Conservation (phyloP, 2,888 invertebrate genomes). For the Leuctra nigra region DNA sequence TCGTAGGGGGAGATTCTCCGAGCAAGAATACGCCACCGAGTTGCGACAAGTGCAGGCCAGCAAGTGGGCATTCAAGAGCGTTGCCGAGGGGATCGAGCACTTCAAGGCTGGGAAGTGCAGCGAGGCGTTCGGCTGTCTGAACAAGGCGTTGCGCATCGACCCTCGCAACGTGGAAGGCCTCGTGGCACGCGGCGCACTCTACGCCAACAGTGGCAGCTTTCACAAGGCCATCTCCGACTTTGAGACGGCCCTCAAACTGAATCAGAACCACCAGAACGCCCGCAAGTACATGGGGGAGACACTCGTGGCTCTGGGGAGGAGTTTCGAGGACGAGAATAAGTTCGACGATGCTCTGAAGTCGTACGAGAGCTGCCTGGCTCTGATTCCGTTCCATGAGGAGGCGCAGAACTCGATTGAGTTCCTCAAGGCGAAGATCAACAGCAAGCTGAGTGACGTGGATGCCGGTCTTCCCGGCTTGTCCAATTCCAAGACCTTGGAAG, state of each 20-base stretch:
- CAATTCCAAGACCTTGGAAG: conserved; percentile 50
- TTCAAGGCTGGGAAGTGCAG: conserved; percentile 89
- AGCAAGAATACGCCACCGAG: conserved; percentile 75
- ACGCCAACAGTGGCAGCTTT: conserved; percentile 90
- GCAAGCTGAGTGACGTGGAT: conserved; percentile 55
- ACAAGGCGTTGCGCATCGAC: conserved; percentile 88
- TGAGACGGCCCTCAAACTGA: conserved; percentile 80
- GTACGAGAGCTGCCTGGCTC: conserved; percentile 74
- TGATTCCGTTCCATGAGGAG: conserved; percentile 82
- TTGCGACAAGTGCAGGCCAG: conserved; percentile 85
- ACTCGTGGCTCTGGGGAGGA: conserved; percentile 75
- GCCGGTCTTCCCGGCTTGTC: conserved; percentile 54
- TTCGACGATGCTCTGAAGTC: conserved; percentile 77
- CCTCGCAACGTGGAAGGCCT: conserved; percentile 87
- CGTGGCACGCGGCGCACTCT: conserved; percentile 85
- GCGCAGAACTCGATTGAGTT: conserved; percentile 78
- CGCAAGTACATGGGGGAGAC: conserved; percentile 93
- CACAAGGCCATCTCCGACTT: conserved; percentile 92
- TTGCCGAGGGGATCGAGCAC: conserved; percentile 92
- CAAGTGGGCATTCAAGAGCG: conserved; percentile 89
- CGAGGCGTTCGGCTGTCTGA: conserved; percentile 91
- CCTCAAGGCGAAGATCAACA: conserved; percentile 57
- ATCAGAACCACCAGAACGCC: conserved; percentile 87
- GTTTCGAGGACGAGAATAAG: conserved; percentile 82
- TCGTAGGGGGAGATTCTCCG: conserved; percentile 64